Base-by-base conservation (phyloP, 2,888 invertebrate genomes). In the Drosophila flavopinicola region DNA sequence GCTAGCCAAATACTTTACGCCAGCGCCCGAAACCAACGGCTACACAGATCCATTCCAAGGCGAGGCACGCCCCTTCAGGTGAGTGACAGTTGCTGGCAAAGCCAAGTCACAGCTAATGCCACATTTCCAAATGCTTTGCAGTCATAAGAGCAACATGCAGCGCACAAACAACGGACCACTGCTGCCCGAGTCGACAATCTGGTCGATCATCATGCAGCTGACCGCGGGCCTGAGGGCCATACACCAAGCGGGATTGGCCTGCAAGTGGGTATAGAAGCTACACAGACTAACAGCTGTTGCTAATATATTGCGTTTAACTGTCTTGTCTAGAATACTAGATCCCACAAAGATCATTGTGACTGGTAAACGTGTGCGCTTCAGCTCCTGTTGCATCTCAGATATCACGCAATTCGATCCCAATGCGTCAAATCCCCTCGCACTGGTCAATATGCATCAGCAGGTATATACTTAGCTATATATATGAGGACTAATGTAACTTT, bases 131-230 rank as follows among this genome's bases (percentile, higher is more conserved):
- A 3, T 20, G 20, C n/a, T n/a, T 25, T 25, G 1, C 73, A 91
- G 91, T 88, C 91, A 91, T 88, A 91, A 91, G 82, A 91, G 90
- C 77, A 91, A 90, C 77, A 78, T 91, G 75, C 91, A 91, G 75
- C 88, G 91, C 82, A 89, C 89, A 68, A 88, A 96, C 89, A 95
- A 95, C 54, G 94, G 97, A 89, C 92, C 93, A 53, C 91, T 97
- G 90, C 93, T 99, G 68, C 96, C 98, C 0, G 99, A 99, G 90
- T 94, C 96, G 32, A 94, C 96, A 49, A 94, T 99, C 74, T 99
- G 99, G 99, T 96, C 96, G 78, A 96, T 98, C 83, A 94, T 99
- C 42, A 97, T 99, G 82, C 98, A 99, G 91, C 93, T 99, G 71
- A 98, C 98, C 25, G 97, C 98, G 2, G 99, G 97, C 0, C 92